Evolutionary conservation across 35 echinoderm and acorn worm species (phyloP), one percentile per base, ranked within the genome.

Genomic region (Apostichopus japonicus): DNA sequence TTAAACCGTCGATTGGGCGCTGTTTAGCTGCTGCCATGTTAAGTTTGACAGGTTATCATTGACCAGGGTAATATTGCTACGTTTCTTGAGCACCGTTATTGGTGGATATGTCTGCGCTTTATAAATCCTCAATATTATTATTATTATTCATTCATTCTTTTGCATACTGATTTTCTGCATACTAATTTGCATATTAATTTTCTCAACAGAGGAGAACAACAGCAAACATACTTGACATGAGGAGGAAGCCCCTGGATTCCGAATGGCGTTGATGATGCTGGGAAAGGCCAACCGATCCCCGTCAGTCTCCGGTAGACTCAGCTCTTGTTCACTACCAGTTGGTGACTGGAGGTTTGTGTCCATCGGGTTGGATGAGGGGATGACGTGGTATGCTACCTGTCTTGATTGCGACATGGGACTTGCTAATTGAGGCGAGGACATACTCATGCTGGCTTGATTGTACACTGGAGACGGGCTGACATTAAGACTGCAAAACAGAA

Each of bases 231-330:
- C 81, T 51, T 84, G 81, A 23, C 81, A 51, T 57, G 57, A 55
- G 17, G 81, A 57, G 1, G 21, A 55, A 55, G 14, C 21, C 21
- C 81, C 51, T 84, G 54, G 81, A 16, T 58, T 84, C 57, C 81
- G 54, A 17, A 57, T 84, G 5, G 81, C 54, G 23, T 84, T 24
- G 81, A 84, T 62, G 15, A 84, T 84, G 19, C 57, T 17, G 17
- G 81, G 81, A 57, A 84, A 84, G 23, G 81, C 81, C 6, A 84
- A 8, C 5, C 55, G 54, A 56, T 84, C 81, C 56, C n/a, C 21
- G 1, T 7, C 81, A 44, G 33, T 44, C 9, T 75, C 17, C 3
- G 56, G 81, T 58, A 84, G 1, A 23, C 23, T 84, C 54, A 57
- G 56, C 7, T 19, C 51, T 57, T 84, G 81, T 6, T 19, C 21